phyloP scores from a whole-genome alignment of 2,797 vertebrate species.

The Dicrostonyx torquatus region DNA sequence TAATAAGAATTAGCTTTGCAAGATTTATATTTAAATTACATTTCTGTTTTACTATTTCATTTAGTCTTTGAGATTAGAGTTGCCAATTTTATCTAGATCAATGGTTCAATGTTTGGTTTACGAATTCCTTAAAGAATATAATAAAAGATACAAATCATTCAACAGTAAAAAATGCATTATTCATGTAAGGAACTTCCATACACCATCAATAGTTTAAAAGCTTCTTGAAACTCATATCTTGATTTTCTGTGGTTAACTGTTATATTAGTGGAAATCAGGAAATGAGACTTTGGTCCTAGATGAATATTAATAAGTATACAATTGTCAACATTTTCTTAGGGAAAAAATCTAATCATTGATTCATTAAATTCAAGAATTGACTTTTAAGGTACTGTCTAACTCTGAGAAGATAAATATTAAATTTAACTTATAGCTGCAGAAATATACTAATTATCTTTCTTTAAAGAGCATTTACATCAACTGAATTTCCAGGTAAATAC shows the following conservation, averaged over 20 bases:
- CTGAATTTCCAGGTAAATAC: slow-evolving; percentile 5
- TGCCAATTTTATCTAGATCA: slow-evolving; percentile 45
- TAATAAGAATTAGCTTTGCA: slow-evolving; percentile 55
- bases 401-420: slow-evolving; percentile 33
- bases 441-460: background rate
- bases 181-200: slow-evolving; percentile 1
- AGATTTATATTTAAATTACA: slow-evolving; percentile 44
- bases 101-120: slow-evolving; percentile 48
- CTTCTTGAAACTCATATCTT: slow-evolving; percentile 9
- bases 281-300: background rate
- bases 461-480: background rate
- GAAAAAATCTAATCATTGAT: background rate
- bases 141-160: slow-evolving; percentile 47
- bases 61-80: slow-evolving; percentile 52
- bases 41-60: background rate
- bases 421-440: slow-evolving; percentile 37
- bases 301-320: background rate
- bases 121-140: slow-evolving; percentile 55
- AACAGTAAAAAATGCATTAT: slow-evolving; percentile 44
- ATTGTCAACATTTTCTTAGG: background rate
- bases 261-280: background rate
- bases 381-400: slow-evolving; percentile 15
- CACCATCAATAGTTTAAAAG: background rate
- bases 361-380: background rate
- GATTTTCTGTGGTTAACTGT: slow-evolving; percentile 21